These are phyloP conservation scores for Torymus texanus DNA, from an alignment of 2,888 invertebrate species.

Conservation along the genomic window DNA sequence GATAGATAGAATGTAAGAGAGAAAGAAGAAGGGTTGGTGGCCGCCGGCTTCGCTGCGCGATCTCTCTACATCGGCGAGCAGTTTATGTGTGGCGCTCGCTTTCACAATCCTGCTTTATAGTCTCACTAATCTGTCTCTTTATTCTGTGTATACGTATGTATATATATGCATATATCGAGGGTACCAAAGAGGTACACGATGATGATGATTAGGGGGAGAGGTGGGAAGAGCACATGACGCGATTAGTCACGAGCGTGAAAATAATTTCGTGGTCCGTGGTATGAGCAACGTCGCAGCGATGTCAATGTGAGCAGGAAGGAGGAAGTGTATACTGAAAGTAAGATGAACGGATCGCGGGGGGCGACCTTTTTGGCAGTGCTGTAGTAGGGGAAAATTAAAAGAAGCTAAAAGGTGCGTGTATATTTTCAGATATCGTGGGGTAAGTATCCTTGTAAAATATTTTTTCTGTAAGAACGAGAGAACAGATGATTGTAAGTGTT, in stretches of 20 bases:
- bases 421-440: no score
- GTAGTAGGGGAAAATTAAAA: not conserved
- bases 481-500: no score
- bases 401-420: no score
- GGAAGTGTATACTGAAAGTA: slow-evolving; percentile 3
- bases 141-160: no score
- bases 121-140: not conserved
- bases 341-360: not conserved
- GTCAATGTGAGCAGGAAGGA: slow-evolving; percentile 20
- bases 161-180: no score
- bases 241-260: slow-evolving; percentile 35
- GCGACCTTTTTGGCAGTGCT: slow-evolving; percentile 20
- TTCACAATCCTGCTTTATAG: slow-evolving; percentile 20
- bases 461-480: no score
- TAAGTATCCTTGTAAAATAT: no score
- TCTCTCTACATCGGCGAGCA: not conserved
- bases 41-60: slow-evolving; percentile 1
- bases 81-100: slow-evolving; percentile 1
- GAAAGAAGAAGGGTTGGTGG: not conserved
- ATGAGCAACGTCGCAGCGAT: slow-evolving; percentile 23
- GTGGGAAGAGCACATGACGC: not conserved
- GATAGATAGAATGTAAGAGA: no score
- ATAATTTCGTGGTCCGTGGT: not conserved
- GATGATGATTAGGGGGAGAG: not conserved
- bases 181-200: no score